Evolutionary conservation across 92 coral and sea anemone species (phyloP).

Genomic region (Umimayanthus kanabou): DNA sequence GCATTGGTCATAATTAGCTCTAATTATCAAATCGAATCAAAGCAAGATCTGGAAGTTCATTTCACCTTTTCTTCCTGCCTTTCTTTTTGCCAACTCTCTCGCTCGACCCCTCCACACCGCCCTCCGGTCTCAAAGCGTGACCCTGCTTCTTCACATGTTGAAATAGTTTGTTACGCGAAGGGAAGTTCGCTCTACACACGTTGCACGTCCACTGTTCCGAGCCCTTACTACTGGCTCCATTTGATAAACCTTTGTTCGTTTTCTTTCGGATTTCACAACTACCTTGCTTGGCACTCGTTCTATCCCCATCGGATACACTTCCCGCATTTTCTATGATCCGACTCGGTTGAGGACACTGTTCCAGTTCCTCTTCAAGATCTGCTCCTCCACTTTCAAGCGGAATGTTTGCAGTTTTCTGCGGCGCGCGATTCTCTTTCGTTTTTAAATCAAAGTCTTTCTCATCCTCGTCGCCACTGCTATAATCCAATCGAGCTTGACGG

Average conservation of each 20-base stretch:
- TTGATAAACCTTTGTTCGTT: slow-evolving; percentile 14
- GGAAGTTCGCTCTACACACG: slow-evolving; percentile 76
- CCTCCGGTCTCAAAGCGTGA: slow-evolving; percentile 80
- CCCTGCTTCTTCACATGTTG: slow-evolving; percentile 91
- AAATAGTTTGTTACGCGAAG: slow-evolving; percentile 89
- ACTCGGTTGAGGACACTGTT: neutral
- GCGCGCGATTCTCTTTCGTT: neutral
- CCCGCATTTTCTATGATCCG: neutral
- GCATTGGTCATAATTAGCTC: neutral
- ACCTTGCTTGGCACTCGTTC: neutral
- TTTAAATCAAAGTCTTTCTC: neutral
- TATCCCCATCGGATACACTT: neutral
- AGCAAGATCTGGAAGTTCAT: neutral
- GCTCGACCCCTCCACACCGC: slow-evolving; percentile 35
- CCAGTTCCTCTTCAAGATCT: neutral
- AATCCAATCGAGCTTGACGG: slow-evolving; percentile 16
- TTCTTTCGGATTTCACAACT: slow-evolving; percentile 31
- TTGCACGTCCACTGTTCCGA: slow-evolving; percentile 58
- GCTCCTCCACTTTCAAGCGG: neutral
- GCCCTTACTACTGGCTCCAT: slow-evolving; percentile 6
- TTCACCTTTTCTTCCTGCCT: slow-evolving; percentile 59
- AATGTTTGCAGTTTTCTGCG: neutral
- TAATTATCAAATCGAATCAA: neutral
- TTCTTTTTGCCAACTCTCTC: slow-evolving; percentile 64
- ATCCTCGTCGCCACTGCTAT: neutral